A percentile compares a stretch with the other conserved stretches of the same genome.
Conservation (phyloP, 2,888 invertebrate genomes). For the Hydrotaea cyrtoneurina region DNA sequence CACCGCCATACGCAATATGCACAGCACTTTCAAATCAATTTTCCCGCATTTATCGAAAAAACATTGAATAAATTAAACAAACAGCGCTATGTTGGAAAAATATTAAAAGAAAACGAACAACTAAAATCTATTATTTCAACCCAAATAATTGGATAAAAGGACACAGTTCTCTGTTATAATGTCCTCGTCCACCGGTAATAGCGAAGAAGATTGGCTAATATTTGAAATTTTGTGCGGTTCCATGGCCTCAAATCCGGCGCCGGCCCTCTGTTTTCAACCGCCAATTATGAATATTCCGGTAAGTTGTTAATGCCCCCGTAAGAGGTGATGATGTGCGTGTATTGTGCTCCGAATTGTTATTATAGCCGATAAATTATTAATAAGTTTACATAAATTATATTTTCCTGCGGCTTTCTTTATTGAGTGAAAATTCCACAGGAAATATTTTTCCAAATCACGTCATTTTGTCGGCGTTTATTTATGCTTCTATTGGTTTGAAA, state of each 20-base stretch:
- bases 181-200: conserved; percentile 79
- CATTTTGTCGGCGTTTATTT: conserved; percentile 9
- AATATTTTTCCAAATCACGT: conserved; percentile 41
- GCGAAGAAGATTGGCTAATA: conserved; percentile 88
- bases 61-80: conserved; percentile 33
- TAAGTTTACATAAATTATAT: conserved; percentile 3
- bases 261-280: neutral
- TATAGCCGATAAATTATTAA: conserved; percentile 1
- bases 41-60: conserved; percentile 43
- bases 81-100: neutral
- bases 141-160: neutral
- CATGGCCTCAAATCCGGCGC: neutral
- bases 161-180: conserved; percentile 6
- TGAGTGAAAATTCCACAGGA: conserved; percentile 23
- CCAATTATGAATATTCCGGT: conserved; percentile 6
- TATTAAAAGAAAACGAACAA: neutral
- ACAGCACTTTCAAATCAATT: conserved; percentile 39
- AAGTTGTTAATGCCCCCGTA: conserved; percentile 18
- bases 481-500: conserved; percentile 2
- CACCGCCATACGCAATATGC: conserved; percentile 49
- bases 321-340: neutral
- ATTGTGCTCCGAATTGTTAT: neutral
- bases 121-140: neutral
- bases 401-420: conserved; percentile 12
- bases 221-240: conserved; percentile 85